Evolutionary conservation across 2,113 vertebrate species (phyloP).

Genomic region (Eudyptes chrysolophus): DNA sequence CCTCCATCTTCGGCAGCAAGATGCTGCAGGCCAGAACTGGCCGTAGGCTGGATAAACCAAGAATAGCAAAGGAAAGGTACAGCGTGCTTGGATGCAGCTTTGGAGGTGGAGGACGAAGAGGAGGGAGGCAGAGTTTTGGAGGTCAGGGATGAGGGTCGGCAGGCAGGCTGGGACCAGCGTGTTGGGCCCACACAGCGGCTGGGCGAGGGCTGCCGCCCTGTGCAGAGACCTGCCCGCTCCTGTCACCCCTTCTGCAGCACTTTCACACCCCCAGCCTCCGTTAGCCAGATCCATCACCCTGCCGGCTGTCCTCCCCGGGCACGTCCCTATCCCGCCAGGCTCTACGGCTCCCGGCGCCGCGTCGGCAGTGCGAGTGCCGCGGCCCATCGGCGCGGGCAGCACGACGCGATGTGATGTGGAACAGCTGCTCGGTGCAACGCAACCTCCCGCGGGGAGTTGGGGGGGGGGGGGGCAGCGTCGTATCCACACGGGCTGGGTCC

Average conservation of each 20-base stretch:
- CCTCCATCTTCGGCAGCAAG: rapidly evolving
- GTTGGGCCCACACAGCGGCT: rapidly evolving
- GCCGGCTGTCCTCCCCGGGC: rapidly evolving
- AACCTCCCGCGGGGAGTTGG: background rate
- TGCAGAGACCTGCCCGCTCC: background rate
- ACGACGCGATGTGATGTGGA: background rate
- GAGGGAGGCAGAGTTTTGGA: background rate
- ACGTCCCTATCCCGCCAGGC: rapidly evolving
- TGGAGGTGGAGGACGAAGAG: background rate
- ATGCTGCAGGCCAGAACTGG: background rate
- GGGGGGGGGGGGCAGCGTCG: background rate
- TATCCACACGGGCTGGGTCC: background rate
- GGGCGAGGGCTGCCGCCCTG: rapidly evolving
- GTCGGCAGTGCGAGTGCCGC: background rate
- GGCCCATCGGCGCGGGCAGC: background rate
- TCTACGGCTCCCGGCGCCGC: background rate
- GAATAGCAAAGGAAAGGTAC: background rate
- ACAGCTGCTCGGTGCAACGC: constrained; percentile 33
- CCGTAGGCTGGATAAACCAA: background rate
- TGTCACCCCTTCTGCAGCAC: background rate
- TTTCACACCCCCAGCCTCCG: rapidly evolving
- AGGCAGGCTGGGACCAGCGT: rapidly evolving
- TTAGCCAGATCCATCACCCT: rapidly evolving
- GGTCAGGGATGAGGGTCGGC: rapidly evolving
- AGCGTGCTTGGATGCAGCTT: background rate